Base-by-base conservation (phyloP, 2,797 vertebrate genomes). In the Halcyon leucocephala region DNA sequence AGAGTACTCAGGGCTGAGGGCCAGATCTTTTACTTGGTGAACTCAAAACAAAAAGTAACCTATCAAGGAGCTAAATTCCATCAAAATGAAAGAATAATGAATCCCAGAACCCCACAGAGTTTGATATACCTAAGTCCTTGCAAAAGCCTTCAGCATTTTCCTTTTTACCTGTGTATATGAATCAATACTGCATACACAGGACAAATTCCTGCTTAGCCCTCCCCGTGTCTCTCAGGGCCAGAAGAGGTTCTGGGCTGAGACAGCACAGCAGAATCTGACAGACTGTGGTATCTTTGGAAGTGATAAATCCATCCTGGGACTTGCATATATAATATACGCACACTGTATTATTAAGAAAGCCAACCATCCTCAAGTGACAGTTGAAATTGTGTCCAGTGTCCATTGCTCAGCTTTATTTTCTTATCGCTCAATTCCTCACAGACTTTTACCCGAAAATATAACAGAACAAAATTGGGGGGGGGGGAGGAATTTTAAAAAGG, bases 191-290 rank as follows among this genome's bases (percentile, higher is more conserved):
- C 48, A 78, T 20, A 28, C 92, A 8, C 16, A 64, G 33, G 52
- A 85, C 28, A 87, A 92, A 77, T 44, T 58, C 58, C 80, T 79
- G 46, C 62, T 77, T 21, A 42, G 60, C 1, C 4, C 49, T 88
- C 41, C 11, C 2, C 1, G 14, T 7, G 12, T 62, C 28, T 73
- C 90, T 31, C 22, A 14, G 69, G 52, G 39, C 61, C 65, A 57
- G 49, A 49, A 66, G 28, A 55, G 77, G 51, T 92, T 55, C 79
- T 49, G 21, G n/a, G 51, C 55, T 82, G 55, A 80, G n/a, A 76
- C 71, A 48, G 21, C 3, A 37, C 58, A 90, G 78, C 48, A 80
- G 33, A 39, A 39, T 79, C 66, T 70, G 83, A 92, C 90, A 89
- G 72, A 71, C 55, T 89, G 25, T 16, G 18, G 49, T 71, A 70